Conservation (phyloP, 2,888 invertebrate species). For the Aproaerema taeniolella region DNA sequence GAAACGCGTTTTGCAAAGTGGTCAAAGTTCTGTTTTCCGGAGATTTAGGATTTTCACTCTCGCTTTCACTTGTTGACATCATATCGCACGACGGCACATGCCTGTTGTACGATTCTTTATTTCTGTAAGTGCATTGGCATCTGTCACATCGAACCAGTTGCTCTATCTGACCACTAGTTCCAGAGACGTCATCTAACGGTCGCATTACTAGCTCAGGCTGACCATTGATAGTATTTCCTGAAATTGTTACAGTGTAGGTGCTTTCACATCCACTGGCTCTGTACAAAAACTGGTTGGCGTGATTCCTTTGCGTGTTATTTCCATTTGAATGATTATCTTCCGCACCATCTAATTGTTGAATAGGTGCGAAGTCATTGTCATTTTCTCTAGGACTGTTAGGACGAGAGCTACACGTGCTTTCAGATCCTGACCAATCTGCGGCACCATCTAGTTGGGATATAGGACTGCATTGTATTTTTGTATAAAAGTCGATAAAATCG, state of each 20-base stretch:
- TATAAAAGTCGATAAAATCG: conserved; percentile 73
- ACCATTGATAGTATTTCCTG: conserved; percentile 70
- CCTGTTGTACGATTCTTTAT: conserved; percentile 87
- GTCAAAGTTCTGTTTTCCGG: conserved; percentile 72
- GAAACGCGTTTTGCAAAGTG: conserved; percentile 70
- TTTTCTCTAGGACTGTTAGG: conserved; percentile 58
- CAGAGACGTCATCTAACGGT: conserved; percentile 56
- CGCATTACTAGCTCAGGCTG: conserved; percentile 67
- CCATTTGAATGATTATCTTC: conserved; percentile 75
- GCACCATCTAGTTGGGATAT: conserved; percentile 84
- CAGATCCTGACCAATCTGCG: conserved; percentile 80
- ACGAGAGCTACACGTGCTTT: conserved; percentile 66
- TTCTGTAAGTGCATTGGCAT: conserved; percentile 92
- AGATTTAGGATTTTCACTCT: conserved; percentile 82
- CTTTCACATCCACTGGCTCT: conserved; percentile 69
- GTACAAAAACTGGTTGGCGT: conserved; percentile 62
- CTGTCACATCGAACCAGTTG: conserved; percentile 90
- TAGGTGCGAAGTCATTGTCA: conserved; percentile 60
- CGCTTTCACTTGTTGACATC: conserved; percentile 88
- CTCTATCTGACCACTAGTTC: conserved; percentile 71
- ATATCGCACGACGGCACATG: conserved; percentile 87
- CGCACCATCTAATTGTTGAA: conserved; percentile 83
- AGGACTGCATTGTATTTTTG: conserved; percentile 73
- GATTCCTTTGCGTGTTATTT: conserved; percentile 52
- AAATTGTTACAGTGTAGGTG: conserved; percentile 68